Conservation (phyloP, 2,797 vertebrate species). For the Chrosomus eos region DNA sequence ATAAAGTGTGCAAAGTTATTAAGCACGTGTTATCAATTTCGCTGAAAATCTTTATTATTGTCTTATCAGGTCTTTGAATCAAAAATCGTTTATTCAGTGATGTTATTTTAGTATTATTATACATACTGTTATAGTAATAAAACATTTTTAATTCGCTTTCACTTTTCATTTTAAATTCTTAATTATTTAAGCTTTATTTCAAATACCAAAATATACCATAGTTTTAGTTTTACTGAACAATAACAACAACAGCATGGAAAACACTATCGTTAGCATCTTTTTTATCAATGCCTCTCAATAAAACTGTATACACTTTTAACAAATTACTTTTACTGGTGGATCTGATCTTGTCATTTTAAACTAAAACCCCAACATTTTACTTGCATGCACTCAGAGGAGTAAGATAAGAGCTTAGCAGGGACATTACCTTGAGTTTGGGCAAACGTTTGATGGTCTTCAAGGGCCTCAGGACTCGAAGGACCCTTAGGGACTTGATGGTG, state of each 20-base stretch:
- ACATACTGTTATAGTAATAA: no score
- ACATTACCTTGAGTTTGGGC: slow-evolving; percentile 93
- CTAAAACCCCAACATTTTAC: background rate
- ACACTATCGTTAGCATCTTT: background rate
- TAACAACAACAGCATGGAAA: background rate
- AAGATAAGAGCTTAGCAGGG: background rate
- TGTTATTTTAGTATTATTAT: no score
- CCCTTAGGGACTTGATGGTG: slow-evolving; percentile 97
- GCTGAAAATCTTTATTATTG: background rate
- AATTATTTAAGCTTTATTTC: background rate
- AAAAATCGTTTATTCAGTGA: background rate
- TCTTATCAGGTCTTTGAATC: background rate
- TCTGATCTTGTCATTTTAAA: background rate
- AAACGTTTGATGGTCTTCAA: slow-evolving; percentile 98
- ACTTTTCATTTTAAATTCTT: no score
- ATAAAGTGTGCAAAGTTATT: background rate
- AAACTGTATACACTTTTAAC: background rate
- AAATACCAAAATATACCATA: background rate
- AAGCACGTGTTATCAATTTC: background rate
- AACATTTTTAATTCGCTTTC: no score
- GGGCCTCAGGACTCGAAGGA: slow-evolving; percentile 91
- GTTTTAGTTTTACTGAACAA: background rate
- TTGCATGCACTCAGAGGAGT: background rate
- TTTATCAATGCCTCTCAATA: background rate
- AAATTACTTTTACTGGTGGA: background rate